Evolutionary conservation across 2,888 invertebrate species (phyloP), one percentile per base, ranked within the genome.

Genomic region (Saturnia japonica): DNA sequence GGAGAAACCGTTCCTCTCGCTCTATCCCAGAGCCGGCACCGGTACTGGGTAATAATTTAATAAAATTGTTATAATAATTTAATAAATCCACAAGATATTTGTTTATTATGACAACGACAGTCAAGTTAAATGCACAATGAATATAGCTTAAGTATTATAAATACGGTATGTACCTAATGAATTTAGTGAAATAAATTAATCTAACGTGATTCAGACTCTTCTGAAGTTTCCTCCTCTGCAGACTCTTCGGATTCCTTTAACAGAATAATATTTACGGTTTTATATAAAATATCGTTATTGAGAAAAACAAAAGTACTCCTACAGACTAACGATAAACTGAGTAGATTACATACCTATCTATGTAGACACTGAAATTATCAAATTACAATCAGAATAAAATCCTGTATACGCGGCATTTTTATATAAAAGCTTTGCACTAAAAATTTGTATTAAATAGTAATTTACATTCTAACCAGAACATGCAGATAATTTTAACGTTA

Each of bases 161-260:
- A 54, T n/a, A n/a, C n/a, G n/a, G n/a, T n/a, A n/a, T n/a, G n/a
- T n/a, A n/a, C 34, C 6, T 34, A 34, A 47, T 47, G 47, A 28
- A 47, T 12, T 19, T 42, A 19, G 25, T 25, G 7, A 73, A 74
- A 72, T 68, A 71, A 77, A 78, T 78, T 75, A 75, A 77, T 76
- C 79, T 82, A 91, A 75, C 89, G 91, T 7, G 93, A 93, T 78
- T 93, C 93, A 1, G 89, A 87, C 71, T 91, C 91, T 74, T 91
- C 91, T 9, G 93, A 88, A 22, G 89, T 83, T 16, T 87, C 87
- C 62, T 85, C 82, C 51, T 90, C 91, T 60, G 86, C 91, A 54
- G 90, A 85, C 69, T 85, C 88, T 68, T 90, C 92, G 1, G 91
- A 87, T 67, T 87, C 91, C 93, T 93, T 78, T 2, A 80, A 80